phyloP scores from a whole-genome alignment of 2,888 invertebrate species.

The Drosophila subquinaria region DNA sequence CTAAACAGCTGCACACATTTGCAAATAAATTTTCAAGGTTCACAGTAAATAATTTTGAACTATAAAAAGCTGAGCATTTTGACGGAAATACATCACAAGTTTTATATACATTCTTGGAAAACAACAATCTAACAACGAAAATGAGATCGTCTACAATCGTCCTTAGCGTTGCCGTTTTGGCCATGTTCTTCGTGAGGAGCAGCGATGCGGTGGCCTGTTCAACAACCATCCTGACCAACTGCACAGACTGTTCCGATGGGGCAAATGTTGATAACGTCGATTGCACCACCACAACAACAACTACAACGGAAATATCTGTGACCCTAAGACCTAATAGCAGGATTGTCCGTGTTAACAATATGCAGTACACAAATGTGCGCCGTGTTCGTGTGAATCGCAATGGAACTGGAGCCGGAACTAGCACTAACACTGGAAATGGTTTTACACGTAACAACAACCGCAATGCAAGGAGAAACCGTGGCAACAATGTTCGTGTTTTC shows the following conservation, averaged over 20 bases:
- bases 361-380: slow-evolving; percentile 15
- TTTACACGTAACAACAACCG: not conserved
- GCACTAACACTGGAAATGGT: not conserved
- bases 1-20: slow-evolving; percentile 26
- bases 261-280: slow-evolving; percentile 8
- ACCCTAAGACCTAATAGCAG: not conserved
- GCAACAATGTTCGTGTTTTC: slow-evolving; percentile 6
- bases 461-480: not conserved
- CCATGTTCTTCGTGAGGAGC: slow-evolving; percentile 19
- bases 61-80: slow-evolving; percentile 17
- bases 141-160: slow-evolving; percentile 34
- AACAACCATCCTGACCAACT: slow-evolving; percentile 17
- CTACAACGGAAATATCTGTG: slow-evolving; percentile 13
- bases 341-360: slow-evolving; percentile 6
- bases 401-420: not conserved
- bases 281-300: slow-evolving; percentile 39
- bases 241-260: slow-evolving; percentile 31
- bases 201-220: slow-evolving; percentile 39
- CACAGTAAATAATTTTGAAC: not conserved
- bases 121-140: not conserved
- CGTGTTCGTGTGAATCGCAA: slow-evolving; percentile 22
- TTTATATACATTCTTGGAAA: not conserved
- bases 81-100: slow-evolving; percentile 18
- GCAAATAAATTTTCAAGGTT: slow-evolving; percentile 19
- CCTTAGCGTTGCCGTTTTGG: slow-evolving; percentile 27